Base-by-base conservation (phyloP, 2,113 vertebrate species). In the Pachyramphus minor region DNA sequence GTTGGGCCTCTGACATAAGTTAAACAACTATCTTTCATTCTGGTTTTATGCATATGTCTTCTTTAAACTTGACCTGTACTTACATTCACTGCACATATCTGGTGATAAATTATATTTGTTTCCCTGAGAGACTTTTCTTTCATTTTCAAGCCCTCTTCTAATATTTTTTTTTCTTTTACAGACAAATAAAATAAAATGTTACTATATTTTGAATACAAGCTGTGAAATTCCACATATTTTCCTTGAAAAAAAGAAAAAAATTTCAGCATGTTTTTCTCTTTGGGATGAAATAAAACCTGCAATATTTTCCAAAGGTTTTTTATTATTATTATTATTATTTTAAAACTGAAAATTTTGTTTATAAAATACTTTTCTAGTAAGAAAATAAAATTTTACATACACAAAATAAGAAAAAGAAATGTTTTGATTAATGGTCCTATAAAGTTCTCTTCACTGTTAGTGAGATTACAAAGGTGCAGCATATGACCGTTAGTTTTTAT, bases 61-160 rank as follows among this genome's bases (percentile, higher is more conserved):
- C 62, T 84, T 92, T 84, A 91, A 91, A 87, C 41, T 81, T 91
- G 77, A 91, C 69, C 42, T 21, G 4, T 74, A 16, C 52, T 83
- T 75, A 72, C 16, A 35, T 89, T 87, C 63, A 17, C 23, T 71
- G 56, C 3, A 67, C 21, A 22, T 47, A 74, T 71, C 28, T 71
- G 22, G 27, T 58, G 41, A 58, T 42, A 27, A 93, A 93, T 90
- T 47, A 30, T 69, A 76, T 37, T 83, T 86, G 1, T 18, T 80
- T 76, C n/a, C 30, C 21, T 72, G 33, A 85, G 83, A 88, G 9
- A 27, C 24, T 79, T 62, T 89, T 44, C 59, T 82, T 84, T 89
- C 3, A 53, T 80, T 89, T 90, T 74, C n/a, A 78, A 84, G 9
- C 14, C 59, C 21, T 78, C 4, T 56, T 91, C 31, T 74, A 59